Evolutionary conservation across 2,113 vertebrate genomes (phyloP).

Genomic region (Zosterops lateralis): DNA sequence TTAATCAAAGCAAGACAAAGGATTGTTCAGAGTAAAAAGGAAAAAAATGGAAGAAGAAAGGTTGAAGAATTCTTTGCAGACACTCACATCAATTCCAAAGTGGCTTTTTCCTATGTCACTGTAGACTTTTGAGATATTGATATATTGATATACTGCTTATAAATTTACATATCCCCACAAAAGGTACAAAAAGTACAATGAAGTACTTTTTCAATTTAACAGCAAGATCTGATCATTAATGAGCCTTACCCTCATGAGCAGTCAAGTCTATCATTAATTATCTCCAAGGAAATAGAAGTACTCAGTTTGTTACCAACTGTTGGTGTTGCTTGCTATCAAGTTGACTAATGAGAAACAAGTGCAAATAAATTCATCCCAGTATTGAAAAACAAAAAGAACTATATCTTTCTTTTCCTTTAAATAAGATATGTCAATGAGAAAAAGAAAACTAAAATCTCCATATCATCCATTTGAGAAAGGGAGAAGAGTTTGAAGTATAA

Average conservation of each 20-base stretch:
- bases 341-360: not conserved
- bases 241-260: not conserved
- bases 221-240: not conserved
- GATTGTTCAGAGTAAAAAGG: not conserved
- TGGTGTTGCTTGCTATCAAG: not conserved
- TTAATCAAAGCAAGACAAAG: not conserved
- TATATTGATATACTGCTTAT: not conserved
- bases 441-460: not conserved
- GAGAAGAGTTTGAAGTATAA: not conserved
- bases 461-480: not conserved
- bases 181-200: not conserved
- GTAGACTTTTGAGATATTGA: not conserved
- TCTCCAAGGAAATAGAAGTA: not conserved
- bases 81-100: not conserved
- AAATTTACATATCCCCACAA: not conserved
- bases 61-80: not conserved
- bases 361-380: not conserved
- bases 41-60: not conserved
- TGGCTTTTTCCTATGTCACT: not conserved
- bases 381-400: not conserved
- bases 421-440: not conserved
- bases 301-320: not conserved
- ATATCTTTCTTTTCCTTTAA: not conserved
- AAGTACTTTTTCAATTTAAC: not conserved
- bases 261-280: not conserved